Percentiles rank a stretch among this genome's conserved stretches.
phyloP scores from a whole-genome alignment of 2,888 invertebrate genomes.

The Nemotelus pantherinus region DNA sequence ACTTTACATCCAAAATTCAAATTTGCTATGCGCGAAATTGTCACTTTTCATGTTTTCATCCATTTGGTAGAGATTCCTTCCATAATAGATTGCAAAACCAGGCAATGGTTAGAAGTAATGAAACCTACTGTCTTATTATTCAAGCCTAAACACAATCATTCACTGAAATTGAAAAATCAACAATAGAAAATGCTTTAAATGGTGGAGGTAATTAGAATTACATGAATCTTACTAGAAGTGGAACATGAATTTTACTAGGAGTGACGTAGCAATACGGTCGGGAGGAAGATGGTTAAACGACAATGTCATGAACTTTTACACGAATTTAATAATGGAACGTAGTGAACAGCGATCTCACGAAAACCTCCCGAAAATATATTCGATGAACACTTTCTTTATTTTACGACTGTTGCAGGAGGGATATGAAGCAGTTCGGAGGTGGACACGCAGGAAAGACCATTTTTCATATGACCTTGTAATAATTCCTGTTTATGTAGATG shows the following conservation, averaged over 20 bases:
- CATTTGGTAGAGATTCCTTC: too few relatives aligned
- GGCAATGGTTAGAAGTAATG: too few relatives aligned
- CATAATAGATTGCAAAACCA: too few relatives aligned
- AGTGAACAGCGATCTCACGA: background rate
- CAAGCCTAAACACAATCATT: background rate
- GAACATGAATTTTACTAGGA: background rate
- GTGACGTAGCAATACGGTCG: background rate
- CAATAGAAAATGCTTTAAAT: background rate
- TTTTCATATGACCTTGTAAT: background rate
- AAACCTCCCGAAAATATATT: background rate
- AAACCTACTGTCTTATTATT: background rate
- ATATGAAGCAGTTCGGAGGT: background rate
- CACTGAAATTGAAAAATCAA: background rate
- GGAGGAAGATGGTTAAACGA: constrained; percentile 28
- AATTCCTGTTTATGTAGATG: background rate
- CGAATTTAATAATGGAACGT: constrained; percentile 15
- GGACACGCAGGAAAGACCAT: background rate
- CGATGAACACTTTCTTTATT: constrained; percentile 28
- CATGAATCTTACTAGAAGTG: background rate
- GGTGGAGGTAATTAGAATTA: background rate
- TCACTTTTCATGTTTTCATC: too few relatives aligned
- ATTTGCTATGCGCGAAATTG: too few relatives aligned
- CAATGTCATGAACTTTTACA: constrained; percentile 36
- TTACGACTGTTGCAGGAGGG: too few relatives aligned
- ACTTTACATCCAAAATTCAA: too few relatives aligned